Evolutionary conservation across 2,888 invertebrate genomes (phyloP).

Genomic region (Ichneumoninae sp.): DNA sequence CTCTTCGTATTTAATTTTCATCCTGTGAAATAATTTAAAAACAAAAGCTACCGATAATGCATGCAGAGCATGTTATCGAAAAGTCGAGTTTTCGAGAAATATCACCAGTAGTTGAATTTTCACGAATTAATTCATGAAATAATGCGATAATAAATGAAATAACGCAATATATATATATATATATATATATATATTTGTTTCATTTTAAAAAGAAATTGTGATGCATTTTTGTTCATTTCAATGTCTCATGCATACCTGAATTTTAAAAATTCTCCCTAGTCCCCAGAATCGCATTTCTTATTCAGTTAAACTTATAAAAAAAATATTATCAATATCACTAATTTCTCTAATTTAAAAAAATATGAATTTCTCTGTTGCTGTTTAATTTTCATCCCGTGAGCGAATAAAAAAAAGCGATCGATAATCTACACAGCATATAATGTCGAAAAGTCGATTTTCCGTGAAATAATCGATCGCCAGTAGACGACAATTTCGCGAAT

Average conservation of each 20-base stretch:
- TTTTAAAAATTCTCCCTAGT: too few species aligned
- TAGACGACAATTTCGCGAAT: background rate
- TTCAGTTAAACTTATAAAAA: too few species aligned
- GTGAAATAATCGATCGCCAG: background rate
- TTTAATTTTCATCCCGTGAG: background rate
- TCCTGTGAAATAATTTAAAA: background rate
- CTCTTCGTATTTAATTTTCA: background rate
- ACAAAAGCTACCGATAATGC: background rate
- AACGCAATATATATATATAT: too few species aligned
- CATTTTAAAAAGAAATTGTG: too few species aligned
- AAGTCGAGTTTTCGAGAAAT: background rate
- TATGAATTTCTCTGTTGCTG: too few species aligned
- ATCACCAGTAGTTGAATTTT: background rate
- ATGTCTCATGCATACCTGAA: too few species aligned
- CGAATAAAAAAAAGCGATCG: background rate
- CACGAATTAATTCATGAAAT: slow-evolving; percentile 6
- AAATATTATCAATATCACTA: too few species aligned
- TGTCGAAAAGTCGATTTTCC: background rate
- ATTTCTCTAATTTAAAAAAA: too few species aligned
- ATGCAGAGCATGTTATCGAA: background rate
- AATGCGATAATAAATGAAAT: too few species aligned
- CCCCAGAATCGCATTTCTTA: too few species aligned
- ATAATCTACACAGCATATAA: background rate
- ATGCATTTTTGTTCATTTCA: background rate
- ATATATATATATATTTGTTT: too few species aligned